phyloP scores from a whole-genome alignment of 2,113 vertebrate genomes.

The Cacatua alba region DNA sequence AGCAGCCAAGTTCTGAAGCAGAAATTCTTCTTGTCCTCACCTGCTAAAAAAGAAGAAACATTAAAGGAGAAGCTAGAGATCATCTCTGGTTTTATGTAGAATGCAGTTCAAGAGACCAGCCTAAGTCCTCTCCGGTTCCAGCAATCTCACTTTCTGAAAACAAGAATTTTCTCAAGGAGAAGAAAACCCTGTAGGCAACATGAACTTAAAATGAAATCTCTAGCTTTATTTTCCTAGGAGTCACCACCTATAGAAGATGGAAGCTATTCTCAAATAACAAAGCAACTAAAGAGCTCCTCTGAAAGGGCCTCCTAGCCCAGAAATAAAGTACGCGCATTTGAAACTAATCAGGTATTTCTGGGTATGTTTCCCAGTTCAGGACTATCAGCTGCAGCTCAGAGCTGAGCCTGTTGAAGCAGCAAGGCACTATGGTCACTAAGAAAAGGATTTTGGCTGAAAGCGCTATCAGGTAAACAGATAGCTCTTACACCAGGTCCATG shows the following conservation, averaged over 20 bases:
- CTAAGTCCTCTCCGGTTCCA: neutral
- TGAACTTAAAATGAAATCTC: neutral
- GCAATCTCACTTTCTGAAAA: neutral
- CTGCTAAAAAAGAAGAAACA: neutral
- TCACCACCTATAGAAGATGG: neutral
- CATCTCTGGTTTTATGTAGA: neutral
- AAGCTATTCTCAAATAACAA: neutral
- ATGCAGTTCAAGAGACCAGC: neutral
- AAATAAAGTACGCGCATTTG: neutral
- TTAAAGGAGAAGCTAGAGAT: neutral
- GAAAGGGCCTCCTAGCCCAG: neutral
- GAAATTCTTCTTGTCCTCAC: neutral
- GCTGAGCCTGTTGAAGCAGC: neutral
- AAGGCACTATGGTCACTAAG: neutral
- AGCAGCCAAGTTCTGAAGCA: neutral
- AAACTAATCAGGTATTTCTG: neutral
- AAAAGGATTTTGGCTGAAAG: neutral
- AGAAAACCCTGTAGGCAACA: neutral
- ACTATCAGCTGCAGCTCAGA: neutral
- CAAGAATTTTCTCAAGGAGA: neutral
- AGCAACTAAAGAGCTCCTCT: neutral
- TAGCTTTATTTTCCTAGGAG: neutral
- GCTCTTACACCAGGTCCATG: accelerated
- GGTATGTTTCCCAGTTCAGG: neutral
- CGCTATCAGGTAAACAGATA: neutral